Evolutionary conservation across 2,888 invertebrate species (phyloP).

Genomic region (Chironomus riparius): DNA sequence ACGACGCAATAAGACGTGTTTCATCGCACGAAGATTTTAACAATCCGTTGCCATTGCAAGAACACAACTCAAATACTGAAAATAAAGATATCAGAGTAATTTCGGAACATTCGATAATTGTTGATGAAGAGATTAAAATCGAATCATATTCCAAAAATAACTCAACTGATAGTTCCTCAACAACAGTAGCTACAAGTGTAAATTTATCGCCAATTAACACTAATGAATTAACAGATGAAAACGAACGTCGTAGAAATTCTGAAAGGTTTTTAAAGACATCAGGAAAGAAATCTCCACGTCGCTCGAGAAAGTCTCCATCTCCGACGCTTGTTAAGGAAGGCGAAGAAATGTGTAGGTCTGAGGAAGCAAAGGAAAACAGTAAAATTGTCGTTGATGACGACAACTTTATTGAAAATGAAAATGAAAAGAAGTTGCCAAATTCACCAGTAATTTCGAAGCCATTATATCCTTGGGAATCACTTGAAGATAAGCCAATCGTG

Average conservation of each 20-base stretch:
- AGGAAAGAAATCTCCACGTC: slow-evolving; percentile 44
- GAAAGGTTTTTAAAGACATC: slow-evolving; percentile 56
- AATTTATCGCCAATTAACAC: background rate
- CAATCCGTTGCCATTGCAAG: slow-evolving; percentile 32
- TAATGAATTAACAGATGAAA: slow-evolving; percentile 50
- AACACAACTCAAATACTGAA: slow-evolving; percentile 30
- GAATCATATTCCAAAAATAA: slow-evolving; percentile 31
- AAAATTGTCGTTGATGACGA: slow-evolving; percentile 28
- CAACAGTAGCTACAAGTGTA: slow-evolving; percentile 33
- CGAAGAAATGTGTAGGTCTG: slow-evolving; percentile 38
- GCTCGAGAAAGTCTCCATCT: slow-evolving; percentile 41
- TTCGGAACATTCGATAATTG: slow-evolving; percentile 36
- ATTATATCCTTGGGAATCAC: slow-evolving; percentile 38
- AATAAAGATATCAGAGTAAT: slow-evolving; percentile 28
- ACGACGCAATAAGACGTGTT: slow-evolving; percentile 47
- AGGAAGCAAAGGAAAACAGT: slow-evolving; percentile 28
- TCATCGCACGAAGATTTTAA: slow-evolving; percentile 55
- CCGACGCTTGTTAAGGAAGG: slow-evolving; percentile 28
- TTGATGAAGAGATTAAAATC: slow-evolving; percentile 34
- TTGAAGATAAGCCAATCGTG: slow-evolving; percentile 36
- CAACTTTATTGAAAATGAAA: slow-evolving; percentile 29
- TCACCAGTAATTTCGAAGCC: slow-evolving; percentile 27
- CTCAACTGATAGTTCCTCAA: slow-evolving; percentile 34
- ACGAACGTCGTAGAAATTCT: slow-evolving; percentile 53
- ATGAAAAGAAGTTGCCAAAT: slow-evolving; percentile 16